phyloP scores from a whole-genome alignment of 2,113 vertebrate genomes.

The Bos indicus region DNA sequence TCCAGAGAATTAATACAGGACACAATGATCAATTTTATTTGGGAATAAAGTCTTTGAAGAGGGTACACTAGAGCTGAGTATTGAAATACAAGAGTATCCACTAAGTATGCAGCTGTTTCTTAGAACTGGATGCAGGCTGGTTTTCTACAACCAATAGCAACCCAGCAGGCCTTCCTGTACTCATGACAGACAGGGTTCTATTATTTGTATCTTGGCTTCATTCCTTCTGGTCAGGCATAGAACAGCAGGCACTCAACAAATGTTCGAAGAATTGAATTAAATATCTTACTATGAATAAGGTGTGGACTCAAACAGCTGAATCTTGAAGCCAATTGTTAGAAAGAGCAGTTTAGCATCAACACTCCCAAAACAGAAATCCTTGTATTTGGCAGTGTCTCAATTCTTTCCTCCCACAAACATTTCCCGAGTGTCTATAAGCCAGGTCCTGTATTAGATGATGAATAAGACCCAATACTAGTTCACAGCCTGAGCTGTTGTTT shows the following conservation, averaged over 20 bases:
- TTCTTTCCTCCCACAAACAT: constrained; percentile 21
- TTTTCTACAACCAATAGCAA: constrained; percentile 19
- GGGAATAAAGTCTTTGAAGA: background rate
- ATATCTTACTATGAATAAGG: constrained; percentile 29
- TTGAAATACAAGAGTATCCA: constrained; percentile 5
- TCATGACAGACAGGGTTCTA: constrained; percentile 27
- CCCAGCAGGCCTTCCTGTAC: constrained; percentile 17
- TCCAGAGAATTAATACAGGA: background rate
- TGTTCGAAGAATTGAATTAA: constrained; percentile 36
- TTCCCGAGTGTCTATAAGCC: background rate
- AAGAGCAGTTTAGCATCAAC: constrained; percentile 16
- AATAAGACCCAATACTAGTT: background rate
- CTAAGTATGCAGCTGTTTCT: constrained; percentile 19
- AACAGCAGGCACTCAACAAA: constrained; percentile 30
- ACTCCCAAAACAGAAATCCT: constrained; percentile 29
- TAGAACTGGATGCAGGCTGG: background rate
- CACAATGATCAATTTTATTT: background rate
- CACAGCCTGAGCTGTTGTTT: background rate
- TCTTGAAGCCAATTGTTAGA: constrained; percentile 20
- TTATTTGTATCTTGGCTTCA: constrained; percentile 46
- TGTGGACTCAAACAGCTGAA: constrained; percentile 49
- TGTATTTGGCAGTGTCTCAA: constrained; percentile 22
- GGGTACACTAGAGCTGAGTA: background rate
- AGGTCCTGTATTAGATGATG: constrained; percentile 5
- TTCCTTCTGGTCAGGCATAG: constrained; percentile 37